Conservation (phyloP, 2,888 invertebrate genomes). For the Griposia aprilina region DNA sequence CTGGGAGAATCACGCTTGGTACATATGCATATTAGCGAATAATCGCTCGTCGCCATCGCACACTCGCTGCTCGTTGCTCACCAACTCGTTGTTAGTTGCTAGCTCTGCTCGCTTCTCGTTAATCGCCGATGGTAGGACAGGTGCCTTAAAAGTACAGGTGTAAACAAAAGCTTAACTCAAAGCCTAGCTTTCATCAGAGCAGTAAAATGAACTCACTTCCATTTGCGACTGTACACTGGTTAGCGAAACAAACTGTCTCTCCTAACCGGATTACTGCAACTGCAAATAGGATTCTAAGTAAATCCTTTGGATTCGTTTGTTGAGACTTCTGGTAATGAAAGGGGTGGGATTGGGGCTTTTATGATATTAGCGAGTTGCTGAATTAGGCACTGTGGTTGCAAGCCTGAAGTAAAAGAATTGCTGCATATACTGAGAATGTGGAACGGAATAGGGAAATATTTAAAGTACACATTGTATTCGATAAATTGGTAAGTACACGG, state of each 20-base stretch:
- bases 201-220: constrained; percentile 24
- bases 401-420: background rate
- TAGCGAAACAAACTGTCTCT: constrained; percentile 23
- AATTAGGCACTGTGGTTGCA: too few relatives aligned
- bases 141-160: constrained; percentile 21
- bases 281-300: constrained; percentile 15
- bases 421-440: background rate
- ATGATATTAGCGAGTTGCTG: background rate
- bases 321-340: constrained; percentile 18
- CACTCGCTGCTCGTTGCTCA: background rate
- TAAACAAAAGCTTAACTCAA: constrained; percentile 38
- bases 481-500: too few relatives aligned
- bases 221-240: constrained; percentile 17
- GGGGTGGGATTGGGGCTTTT: background rate
- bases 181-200: constrained; percentile 20
- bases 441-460: too few relatives aligned
- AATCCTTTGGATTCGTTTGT: constrained; percentile 12
- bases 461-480: too few relatives aligned
- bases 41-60: background rate
- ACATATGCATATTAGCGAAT: too few relatives aligned
- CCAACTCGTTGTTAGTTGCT: background rate
- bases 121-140: background rate
- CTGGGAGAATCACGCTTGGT: too few relatives aligned
- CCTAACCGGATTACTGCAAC: constrained; percentile 39
- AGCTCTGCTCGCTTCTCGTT: background rate